Percentiles rank a stretch among this genome's conserved stretches.
These are phyloP conservation scores for Brienomyrus longianalis DNA, from an alignment of 2,113 vertebrate species.

Conservation along the genomic window DNA sequence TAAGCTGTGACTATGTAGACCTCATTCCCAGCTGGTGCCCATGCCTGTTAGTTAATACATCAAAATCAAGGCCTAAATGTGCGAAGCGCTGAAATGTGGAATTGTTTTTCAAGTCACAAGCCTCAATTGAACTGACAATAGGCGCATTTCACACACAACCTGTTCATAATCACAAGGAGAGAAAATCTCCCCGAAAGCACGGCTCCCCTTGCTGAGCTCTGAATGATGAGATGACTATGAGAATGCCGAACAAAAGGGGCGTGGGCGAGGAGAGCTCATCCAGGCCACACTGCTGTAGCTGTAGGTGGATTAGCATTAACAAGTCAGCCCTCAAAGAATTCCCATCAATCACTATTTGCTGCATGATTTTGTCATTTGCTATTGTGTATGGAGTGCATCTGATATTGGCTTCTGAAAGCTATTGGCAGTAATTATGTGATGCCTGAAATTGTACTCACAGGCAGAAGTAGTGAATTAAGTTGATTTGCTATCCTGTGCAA, in stretches of 20 bases:
- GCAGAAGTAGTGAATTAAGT: conserved; percentile 18
- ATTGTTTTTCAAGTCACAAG: neutral
- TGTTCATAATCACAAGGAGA: neutral
- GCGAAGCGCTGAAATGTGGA: neutral
- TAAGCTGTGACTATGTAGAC: neutral
- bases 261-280: conserved; percentile 5
- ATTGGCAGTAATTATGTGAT: conserved; percentile 21
- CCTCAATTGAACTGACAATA: neutral
- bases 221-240: conserved; percentile 5
- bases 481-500: neutral
- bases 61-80: neutral
- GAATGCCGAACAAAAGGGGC: neutral
- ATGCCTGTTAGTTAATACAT: neutral
- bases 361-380: conserved; percentile 15
- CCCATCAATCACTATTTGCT: conserved; percentile 7
- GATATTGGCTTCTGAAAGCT: conserved; percentile 20
- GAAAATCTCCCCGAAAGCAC: neutral
- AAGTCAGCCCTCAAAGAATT: conserved; percentile 7
- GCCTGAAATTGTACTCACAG: conserved; percentile 13
- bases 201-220: neutral
- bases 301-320: conserved; percentile 15
- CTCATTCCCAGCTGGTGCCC: neutral
- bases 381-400: conserved; percentile 10
- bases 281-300: neutral
- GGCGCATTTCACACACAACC: neutral